Conservation (phyloP, 2,113 vertebrate genomes). For the Syngnathus typhle region DNA sequence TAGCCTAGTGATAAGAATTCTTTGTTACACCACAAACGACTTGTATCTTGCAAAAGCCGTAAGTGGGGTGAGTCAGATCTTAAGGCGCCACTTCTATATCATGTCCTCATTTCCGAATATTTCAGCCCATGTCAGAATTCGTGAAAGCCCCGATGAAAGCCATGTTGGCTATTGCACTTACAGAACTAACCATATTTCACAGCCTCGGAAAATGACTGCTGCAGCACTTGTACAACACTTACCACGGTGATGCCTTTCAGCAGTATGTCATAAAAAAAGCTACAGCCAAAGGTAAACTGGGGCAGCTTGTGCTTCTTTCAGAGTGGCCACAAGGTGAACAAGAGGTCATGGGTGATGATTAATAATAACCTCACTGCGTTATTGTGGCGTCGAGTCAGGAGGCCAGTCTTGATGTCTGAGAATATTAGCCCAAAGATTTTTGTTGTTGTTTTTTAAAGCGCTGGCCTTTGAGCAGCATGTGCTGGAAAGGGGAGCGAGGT, state of each 20-base stretch:
- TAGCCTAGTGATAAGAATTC: too few species aligned
- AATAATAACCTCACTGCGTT: conserved; percentile 42
- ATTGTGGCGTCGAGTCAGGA: conserved; percentile 24
- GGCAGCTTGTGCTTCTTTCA: conserved; percentile 42
- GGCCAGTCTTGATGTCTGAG: conserved; percentile 40
- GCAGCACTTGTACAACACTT: conserved; percentile 32
- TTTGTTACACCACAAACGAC: too few species aligned
- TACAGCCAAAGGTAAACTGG: conserved; percentile 31
- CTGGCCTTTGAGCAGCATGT: conserved; percentile 36
- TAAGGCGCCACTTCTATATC: too few species aligned
- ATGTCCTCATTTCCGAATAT: too few species aligned
- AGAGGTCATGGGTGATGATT: conserved; percentile 47
- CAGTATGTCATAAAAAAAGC: conserved; percentile 37
- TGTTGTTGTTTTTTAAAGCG: conserved; percentile 29
- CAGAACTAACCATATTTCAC: conserved; percentile 19
- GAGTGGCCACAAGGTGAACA: conserved; percentile 51
- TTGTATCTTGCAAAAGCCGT: too few species aligned
- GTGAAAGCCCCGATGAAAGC: not conserved
- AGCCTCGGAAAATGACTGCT: conserved; percentile 33
- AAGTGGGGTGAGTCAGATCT: too few species aligned
- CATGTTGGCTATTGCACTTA: conserved; percentile 2
- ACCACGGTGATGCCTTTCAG: conserved; percentile 27
- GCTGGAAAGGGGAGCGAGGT: conserved; percentile 38
- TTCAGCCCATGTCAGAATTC: too few species aligned
- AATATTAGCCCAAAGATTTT: conserved; percentile 54